phyloP scores from a whole-genome alignment of 2,888 invertebrate species.

The Oligia fasciuncula region DNA sequence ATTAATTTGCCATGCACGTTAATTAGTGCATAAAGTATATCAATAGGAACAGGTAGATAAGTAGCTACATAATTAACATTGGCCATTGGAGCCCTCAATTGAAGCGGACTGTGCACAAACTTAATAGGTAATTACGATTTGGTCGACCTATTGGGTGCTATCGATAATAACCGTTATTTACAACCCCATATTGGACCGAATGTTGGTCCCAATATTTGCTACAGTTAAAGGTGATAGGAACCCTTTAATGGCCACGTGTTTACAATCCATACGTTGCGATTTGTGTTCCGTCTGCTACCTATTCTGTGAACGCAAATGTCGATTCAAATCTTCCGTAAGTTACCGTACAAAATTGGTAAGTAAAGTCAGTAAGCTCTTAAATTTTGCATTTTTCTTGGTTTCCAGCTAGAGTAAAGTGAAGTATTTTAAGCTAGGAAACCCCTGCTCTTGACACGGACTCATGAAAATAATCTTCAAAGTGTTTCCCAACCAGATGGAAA shows the following conservation, averaged over 20 bases:
- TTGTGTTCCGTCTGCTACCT: not conserved
- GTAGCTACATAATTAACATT: slow-evolving; percentile 41
- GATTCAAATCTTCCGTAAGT: not conserved
- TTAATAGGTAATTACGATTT: slow-evolving; percentile 48
- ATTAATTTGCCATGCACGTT: slow-evolving; percentile 22
- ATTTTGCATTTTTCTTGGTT: not conserved
- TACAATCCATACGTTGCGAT: not conserved
- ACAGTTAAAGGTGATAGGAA: not conserved
- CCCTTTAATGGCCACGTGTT: not conserved
- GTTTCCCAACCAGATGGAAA: slow-evolving; percentile 32
- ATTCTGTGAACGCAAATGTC: not conserved
- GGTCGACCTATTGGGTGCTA: slow-evolving; percentile 9
- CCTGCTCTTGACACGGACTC: not conserved
- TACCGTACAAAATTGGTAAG: not conserved
- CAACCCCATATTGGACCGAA: not conserved
- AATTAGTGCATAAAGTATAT: slow-evolving; percentile 24
- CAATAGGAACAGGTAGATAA: slow-evolving; percentile 4
- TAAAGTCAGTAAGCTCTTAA: not conserved
- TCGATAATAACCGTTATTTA: slow-evolving; percentile 17
- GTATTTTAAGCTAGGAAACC: not conserved
- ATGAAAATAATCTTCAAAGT: slow-evolving; percentile 46
- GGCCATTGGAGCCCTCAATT: slow-evolving; percentile 22
- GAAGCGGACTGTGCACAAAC: slow-evolving; percentile 29
- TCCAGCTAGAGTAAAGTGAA: not conserved
- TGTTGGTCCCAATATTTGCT: slow-evolving; percentile 24